Conservation (phyloP, 2,888 invertebrate genomes). For the Pristionchus entomophagus region DNA sequence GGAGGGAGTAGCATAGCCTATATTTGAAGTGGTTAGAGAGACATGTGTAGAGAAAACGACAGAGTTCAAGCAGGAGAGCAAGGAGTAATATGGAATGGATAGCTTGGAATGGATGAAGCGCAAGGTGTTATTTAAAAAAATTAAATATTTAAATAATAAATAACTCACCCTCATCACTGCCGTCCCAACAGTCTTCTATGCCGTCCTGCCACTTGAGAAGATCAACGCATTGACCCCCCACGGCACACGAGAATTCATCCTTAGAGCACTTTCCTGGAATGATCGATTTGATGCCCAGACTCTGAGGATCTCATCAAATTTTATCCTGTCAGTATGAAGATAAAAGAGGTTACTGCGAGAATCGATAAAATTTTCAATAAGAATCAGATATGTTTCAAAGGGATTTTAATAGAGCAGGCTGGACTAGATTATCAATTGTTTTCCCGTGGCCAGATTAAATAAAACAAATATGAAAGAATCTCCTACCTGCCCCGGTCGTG, state of each 20-base stretch:
- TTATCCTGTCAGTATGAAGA: too few species aligned
- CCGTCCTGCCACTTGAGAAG: constrained; percentile 69
- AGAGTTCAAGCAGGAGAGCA: not conserved
- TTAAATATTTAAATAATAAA: constrained; percentile 1
- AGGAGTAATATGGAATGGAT: not conserved
- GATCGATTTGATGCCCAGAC: not conserved
- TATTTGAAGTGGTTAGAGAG: constrained; percentile 25
- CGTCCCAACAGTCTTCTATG: constrained; percentile 71
- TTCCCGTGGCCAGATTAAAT: too few species aligned
- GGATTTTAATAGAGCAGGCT: too few species aligned
- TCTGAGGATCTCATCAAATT: too few species aligned
- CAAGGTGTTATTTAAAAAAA: not conserved
- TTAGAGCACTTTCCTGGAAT: not conserved
- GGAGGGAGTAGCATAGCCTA: constrained; percentile 20
- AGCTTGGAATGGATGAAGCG: not conserved
- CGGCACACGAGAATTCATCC: constrained; percentile 55
- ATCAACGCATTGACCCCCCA: constrained; percentile 58
- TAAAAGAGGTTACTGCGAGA: too few species aligned
- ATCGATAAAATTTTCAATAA: too few species aligned
- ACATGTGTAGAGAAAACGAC: not conserved
- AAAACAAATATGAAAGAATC: constrained; percentile 7
- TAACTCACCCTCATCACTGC: constrained; percentile 69
- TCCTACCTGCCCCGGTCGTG: not conserved
- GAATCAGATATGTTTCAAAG: too few species aligned
- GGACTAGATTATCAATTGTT: too few species aligned